phyloP scores from a whole-genome alignment of 35 echinoderm and acorn worm species.

The Apostichopus parvimensis region DNA sequence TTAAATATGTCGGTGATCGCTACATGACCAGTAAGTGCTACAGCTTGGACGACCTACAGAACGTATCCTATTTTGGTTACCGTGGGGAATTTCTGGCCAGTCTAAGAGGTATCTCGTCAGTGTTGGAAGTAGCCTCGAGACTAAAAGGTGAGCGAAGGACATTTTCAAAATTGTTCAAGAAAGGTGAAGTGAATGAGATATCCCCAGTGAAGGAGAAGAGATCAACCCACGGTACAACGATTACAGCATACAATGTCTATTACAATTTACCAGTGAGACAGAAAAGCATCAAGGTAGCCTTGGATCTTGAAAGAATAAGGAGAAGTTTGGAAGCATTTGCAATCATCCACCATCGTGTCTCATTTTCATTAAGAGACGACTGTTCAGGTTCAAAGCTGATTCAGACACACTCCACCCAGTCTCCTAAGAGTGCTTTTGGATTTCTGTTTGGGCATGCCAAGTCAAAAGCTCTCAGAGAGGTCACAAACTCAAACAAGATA shows the following conservation, averaged over 20 bases:
- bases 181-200: constrained; percentile 62
- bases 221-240: constrained; percentile 84
- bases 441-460: constrained; percentile 72
- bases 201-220: constrained; percentile 60
- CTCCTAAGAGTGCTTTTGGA: constrained; percentile 69
- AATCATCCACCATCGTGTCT: constrained; percentile 76
- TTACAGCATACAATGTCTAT: constrained; percentile 87
- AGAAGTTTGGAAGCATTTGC: constrained; percentile 72
- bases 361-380: constrained; percentile 90
- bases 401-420: constrained; percentile 78
- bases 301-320: constrained; percentile 72
- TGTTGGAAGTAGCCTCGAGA: constrained; percentile 86
- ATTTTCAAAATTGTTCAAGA: constrained; percentile 73
- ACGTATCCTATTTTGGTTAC: constrained; percentile 75
- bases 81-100: constrained; percentile 95
- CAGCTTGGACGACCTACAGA: constrained; percentile 71
- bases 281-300: constrained; percentile 54
- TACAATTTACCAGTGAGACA: constrained; percentile 84
- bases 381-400: constrained; percentile 72
- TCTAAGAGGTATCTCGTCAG: constrained; percentile 73
- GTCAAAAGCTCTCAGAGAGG: constrained; percentile 61
- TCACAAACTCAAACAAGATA: constrained; percentile 18
- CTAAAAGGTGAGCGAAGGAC: constrained; percentile 58
- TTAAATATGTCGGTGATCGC: constrained; percentile 69
- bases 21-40: constrained; percentile 95